Base-by-base conservation (phyloP, 2,113 vertebrate species). In the Erythrocercus mccallii region DNA sequence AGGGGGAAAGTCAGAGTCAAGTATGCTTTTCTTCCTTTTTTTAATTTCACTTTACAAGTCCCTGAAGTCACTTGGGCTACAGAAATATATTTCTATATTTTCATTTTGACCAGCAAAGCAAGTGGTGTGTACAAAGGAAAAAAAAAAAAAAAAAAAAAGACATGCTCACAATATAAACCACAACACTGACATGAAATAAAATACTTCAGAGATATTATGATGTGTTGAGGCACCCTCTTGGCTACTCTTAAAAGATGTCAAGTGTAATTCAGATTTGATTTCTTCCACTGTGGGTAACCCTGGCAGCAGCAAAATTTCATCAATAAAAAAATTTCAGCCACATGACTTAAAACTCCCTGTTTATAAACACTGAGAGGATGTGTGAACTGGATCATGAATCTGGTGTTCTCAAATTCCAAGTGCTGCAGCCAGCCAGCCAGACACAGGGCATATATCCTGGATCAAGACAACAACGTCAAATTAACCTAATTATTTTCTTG, bases 401-500 rank as follows among this genome's bases (percentile, higher is more conserved):
- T 27, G 51, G 33, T 19, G 22, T 35, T 86, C 57, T 68, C 42
- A 35, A 54, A 64, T 51, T 81, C 56, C 87, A 89, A 86, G 51
- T 22, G 27, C 61, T 74, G 51, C 54, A 83, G 68, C 54, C 95
- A 94, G 84, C 13, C 83, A 91, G 68, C 2, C 88, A 92, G 69
- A 16, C 60, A 68, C 16, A 47, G 31, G 48, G 37, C 2, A 3
- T 40, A 56, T 9, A 79, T 48, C 87, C 87, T 82, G 61, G 61
- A 81, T 81, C 70, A 21, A 64, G 81, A 47, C 24, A 44, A 58
- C 51, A 68, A 14, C 15, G 51, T 71, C 74, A 33, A 87, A 90
- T 87, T 85, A 91, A 33, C 42, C 40, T 80, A 48, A 94, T 90
- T 85, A 82, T 85, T 93, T 90, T 54, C 23, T 42, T 88, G 83